Evolutionary conservation across 2,888 invertebrate species (phyloP).

Genomic region (Thymelicus lineola): DNA sequence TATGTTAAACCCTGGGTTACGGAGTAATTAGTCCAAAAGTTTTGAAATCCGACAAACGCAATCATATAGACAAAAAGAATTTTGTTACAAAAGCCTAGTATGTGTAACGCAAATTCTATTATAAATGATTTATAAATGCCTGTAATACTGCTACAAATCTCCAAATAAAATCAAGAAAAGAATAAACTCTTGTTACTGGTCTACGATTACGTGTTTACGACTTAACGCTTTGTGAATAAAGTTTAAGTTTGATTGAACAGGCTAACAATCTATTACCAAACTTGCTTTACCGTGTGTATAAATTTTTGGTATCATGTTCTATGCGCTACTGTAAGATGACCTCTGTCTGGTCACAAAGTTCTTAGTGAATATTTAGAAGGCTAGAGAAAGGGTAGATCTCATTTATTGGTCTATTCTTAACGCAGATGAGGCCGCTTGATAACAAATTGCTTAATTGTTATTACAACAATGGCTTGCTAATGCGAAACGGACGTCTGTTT

Average conservation of each 20-base stretch:
- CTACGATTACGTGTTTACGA: neutral
- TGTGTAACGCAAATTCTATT: conserved; percentile 43
- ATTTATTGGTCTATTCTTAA: conserved; percentile 46
- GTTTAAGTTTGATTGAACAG: neutral
- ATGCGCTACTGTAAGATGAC: conserved; percentile 50
- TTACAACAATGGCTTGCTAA: conserved; percentile 66
- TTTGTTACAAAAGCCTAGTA: conserved; percentile 42
- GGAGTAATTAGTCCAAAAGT: conserved; percentile 26
- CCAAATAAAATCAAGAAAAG: conserved; percentile 28
- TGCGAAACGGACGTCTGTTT: conserved; percentile 50
- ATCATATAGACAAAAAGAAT: conserved; percentile 43
- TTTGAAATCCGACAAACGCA: conserved; percentile 35
- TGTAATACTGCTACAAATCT: conserved; percentile 38
- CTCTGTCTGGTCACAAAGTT: conserved; percentile 37
- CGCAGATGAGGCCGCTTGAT: conserved; percentile 67
- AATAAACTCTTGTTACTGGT: neutral
- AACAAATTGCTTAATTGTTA: conserved; percentile 73
- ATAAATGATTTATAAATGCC: conserved; percentile 46
- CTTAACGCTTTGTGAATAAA: conserved; percentile 9
- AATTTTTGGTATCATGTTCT: conserved; percentile 36
- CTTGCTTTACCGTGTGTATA: conserved; percentile 34
- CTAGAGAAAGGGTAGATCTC: conserved; percentile 46
- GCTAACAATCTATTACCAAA: neutral
- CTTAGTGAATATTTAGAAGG: conserved; percentile 17
- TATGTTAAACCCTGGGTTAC: neutral